Evolutionary conservation across 1,140 invertebrate genomes (phyloP).

Genomic region (Ectropis grisescens): DNA sequence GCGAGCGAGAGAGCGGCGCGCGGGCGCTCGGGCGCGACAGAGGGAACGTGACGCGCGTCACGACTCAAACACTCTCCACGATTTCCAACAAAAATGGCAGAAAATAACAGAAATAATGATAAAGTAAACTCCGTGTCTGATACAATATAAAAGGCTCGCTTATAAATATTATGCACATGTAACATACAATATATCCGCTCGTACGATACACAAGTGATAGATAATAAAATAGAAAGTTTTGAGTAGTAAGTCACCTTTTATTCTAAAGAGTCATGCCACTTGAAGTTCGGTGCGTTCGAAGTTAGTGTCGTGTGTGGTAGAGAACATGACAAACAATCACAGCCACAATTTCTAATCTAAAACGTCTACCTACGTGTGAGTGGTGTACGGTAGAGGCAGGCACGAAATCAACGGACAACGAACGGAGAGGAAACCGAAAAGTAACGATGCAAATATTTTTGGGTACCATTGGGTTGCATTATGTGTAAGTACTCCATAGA

Average conservation of each 20-base stretch:
- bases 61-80: constrained; percentile 15
- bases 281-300: constrained; percentile 35
- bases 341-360: constrained; percentile 58
- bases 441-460: constrained; percentile 44
- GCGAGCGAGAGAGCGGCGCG: no score
- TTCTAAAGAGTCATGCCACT: constrained; percentile 47
- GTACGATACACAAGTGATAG: constrained; percentile 43
- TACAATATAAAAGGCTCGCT: constrained; percentile 49
- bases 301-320: background rate
- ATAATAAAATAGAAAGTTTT: constrained; percentile 67
- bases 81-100: constrained; percentile 24
- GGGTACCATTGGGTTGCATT: constrained; percentile 65
- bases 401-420: constrained; percentile 21
- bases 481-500: constrained; percentile 68
- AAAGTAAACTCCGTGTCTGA: constrained; percentile 25
- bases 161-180: constrained; percentile 37
- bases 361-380: constrained; percentile 37
- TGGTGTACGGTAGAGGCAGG: constrained; percentile 15
- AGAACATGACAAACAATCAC: constrained; percentile 31
- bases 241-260: constrained; percentile 74
- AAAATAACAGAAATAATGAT: constrained; percentile 26
- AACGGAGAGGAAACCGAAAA: constrained; percentile 27
- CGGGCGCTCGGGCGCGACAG: no score
- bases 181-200: constrained; percentile 33
- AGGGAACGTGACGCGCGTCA: constrained; percentile 49